Evolutionary conservation across 2,797 vertebrate species (phyloP), one percentile per base, ranked within the genome.

Genomic region (Esox lucius): DNA sequence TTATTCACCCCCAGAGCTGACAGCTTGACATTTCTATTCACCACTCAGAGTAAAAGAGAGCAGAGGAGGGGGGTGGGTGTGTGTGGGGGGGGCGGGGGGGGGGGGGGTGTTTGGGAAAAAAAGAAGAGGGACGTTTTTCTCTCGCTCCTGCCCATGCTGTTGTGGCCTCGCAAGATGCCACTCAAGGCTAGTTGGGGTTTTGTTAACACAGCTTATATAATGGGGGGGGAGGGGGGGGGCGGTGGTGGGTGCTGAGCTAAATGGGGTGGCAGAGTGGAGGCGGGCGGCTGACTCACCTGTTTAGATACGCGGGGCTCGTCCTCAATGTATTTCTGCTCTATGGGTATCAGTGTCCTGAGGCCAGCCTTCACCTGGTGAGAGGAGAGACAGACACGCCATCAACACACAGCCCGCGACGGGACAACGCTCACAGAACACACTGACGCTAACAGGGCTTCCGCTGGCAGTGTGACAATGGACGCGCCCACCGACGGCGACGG

Each of bases 261-360:
- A 79, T 48, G 68, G 76, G 26, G 77, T 46, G 73, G 72, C 83
- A 6, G 68, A 75, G 74, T 73, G 70, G 33, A 39, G n/a, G n/a
- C n/a, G n/a, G 11, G 68, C 12, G 4, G 67, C 3, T 80, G 76
- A 77, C 81, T 93, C 97, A 99, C 98, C 97, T 99, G 97, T 94
- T 98, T 98, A 89, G 98, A 99, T 90, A 98, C 96, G 93, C 93
- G 95, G 88, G 96, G 93, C 90, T 99, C 97, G 87, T 97, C 97
- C 93, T 99, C 98, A 71, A 98, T 97, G 82, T 98, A 99, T 91
- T 99, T 99, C 95, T 96, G 94, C 91, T 99, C 97, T 89, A 96
- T 95, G 84, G 98, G 97, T 86, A 95, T 95, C 92, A 99, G 87
- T 68, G 98, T 98, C 92, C 94, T 93, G 88, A 99, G 92, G 86